Percentiles rank a stretch among this genome's conserved stretches.
Conservation (phyloP, 2,113 vertebrate species). For the Platysteira castanea region DNA sequence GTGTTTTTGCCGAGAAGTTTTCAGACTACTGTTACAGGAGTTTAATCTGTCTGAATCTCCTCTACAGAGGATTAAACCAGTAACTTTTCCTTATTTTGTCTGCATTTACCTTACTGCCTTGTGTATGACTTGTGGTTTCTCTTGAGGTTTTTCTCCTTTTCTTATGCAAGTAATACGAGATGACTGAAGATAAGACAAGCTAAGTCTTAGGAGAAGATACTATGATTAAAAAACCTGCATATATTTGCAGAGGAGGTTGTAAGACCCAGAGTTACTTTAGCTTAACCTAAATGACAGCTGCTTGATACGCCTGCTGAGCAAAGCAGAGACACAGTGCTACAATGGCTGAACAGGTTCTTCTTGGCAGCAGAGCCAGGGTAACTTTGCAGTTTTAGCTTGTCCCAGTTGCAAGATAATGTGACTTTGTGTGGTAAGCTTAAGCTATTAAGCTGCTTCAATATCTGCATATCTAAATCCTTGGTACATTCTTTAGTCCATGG, state of each 20-base stretch:
- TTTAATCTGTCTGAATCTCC: not conserved
- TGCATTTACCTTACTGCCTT: not conserved
- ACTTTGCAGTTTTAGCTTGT: not conserved
- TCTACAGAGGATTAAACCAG: not conserved
- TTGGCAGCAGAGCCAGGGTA: not conserved
- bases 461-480: conserved; percentile 7
- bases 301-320: not conserved
- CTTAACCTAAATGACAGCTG: not conserved
- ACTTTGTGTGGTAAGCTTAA: not conserved
- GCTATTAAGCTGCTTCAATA: not conserved
- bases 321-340: not conserved
- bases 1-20: not conserved
- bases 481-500: not conserved
- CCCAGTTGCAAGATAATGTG: not conserved
- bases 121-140: not conserved
- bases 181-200: not conserved
- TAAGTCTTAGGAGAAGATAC: not conserved
- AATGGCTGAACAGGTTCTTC: not conserved
- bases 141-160: not conserved
- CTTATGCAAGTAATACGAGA: not conserved
- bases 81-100: not conserved
- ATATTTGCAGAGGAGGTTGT: not conserved
- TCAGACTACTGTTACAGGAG: not conserved
- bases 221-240: not conserved
- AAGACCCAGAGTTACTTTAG: not conserved